Base-by-base conservation (phyloP, 1,140 invertebrate genomes). In the Drosophila albomicans region DNA sequence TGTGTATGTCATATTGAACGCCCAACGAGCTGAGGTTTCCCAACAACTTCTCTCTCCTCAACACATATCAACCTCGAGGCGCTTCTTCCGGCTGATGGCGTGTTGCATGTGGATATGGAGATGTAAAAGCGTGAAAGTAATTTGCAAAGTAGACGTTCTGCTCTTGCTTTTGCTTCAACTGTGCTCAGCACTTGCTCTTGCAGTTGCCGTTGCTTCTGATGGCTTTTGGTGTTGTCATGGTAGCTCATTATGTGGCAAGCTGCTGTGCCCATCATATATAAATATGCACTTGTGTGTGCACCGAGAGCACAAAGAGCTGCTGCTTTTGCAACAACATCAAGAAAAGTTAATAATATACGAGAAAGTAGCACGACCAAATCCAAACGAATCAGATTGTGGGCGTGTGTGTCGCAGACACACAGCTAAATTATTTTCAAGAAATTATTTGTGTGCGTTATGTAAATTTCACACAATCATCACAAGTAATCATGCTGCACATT, bases 61-160 rank as follows among this genome's bases (percentile, higher is more conserved):
- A 2, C 20, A 1, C 6, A 25, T 25, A 25, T 25, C 30, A 20
- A 13, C 54, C 35, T 41, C 8, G n/a, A 10, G 46, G 30, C 35
- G 35, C 16, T 16, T 25, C 51, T 65, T 43, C 49, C 15, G 46
- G 45, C 20, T 35, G 56, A 15, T 28, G 30, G 32, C 62, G 15
- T 25, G 20, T 43, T 57, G 13, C 15, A 16, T 25, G 30, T 69
- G 65, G 38, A 54, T 56, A 52, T 64, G 52, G 20, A 58, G 45
- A 30, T 65, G 58, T 64, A 61, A 46, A 70, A 79, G 82, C 70
- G 79, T 86, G 79, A 79, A 89, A 88, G 84, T 88, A 88, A 88
- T 88, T 88, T 88, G 84, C 84, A 88, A 87, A 87, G 84, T 87
- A 87, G 84, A 88, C 58, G 15, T 15, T 58, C 54, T 52, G 48